phyloP scores from a whole-genome alignment of 2,888 invertebrate genomes.

The Cheilosia grossa region DNA sequence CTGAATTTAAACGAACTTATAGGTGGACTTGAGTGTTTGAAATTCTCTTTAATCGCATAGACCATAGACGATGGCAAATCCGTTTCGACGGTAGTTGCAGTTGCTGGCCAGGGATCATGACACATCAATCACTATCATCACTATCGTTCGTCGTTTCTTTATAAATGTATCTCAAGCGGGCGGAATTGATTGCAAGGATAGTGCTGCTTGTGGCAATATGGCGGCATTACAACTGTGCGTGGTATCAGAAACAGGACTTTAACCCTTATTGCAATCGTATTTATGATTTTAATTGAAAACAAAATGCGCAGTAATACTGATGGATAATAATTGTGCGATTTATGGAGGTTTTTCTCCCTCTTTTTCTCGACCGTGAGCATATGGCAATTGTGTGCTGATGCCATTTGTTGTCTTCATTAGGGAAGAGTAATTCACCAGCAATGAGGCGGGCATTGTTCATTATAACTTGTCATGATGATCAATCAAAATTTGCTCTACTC shows the following conservation, averaged over 20 bases:
- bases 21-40: not conserved
- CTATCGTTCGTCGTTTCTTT: conserved; percentile 10
- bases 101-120: conserved; percentile 19
- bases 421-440: conserved; percentile 33
- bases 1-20: not conserved
- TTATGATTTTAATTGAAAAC: conserved; percentile 74
- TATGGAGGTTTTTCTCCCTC: conserved; percentile 47
- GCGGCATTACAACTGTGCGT: conserved; percentile 17
- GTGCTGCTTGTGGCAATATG: conserved; percentile 38
- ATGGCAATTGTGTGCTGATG: conserved; percentile 29
- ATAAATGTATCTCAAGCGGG: conserved; percentile 39
- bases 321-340: conserved; percentile 57
- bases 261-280: conserved; percentile 65
- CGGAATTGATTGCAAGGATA: conserved; percentile 32
- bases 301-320: conserved; percentile 72
- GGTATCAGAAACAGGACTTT: not conserved
- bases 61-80: conserved; percentile 21
- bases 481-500: conserved; percentile 52
- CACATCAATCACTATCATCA: conserved; percentile 53
- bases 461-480: conserved; percentile 37
- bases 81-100: conserved; percentile 7
- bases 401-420: conserved; percentile 72
- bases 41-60: conserved; percentile 43
- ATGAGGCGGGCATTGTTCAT: conserved; percentile 49
- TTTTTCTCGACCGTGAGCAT: conserved; percentile 4